These are phyloP conservation scores for Chymomyza procnemis DNA, from an alignment of 2,888 invertebrate genomes.

Conservation along the genomic window DNA sequence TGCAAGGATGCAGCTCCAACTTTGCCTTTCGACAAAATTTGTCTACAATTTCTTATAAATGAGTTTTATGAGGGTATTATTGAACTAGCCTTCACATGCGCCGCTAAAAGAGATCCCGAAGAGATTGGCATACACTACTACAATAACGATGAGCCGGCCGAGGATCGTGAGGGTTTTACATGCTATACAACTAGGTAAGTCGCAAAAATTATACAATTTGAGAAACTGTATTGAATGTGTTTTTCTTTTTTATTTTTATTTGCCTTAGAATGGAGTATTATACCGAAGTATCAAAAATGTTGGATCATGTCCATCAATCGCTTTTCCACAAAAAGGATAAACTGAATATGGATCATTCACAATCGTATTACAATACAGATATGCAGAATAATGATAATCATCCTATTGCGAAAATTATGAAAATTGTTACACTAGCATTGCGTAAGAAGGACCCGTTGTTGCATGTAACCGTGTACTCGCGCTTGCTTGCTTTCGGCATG, in stretches of 20 bases:
- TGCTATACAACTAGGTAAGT: constrained; percentile 83
- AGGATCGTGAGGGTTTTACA: constrained; percentile 90
- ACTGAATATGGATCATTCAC: constrained; percentile 66
- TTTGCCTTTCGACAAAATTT: constrained; percentile 90
- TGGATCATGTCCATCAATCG: constrained; percentile 81
- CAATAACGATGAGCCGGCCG: constrained; percentile 88
- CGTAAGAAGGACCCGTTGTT: constrained; percentile 90
- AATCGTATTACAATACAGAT: constrained; percentile 17
- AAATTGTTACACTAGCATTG: constrained; percentile 84
- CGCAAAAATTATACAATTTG: background rate
- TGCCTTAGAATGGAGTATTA: constrained; percentile 93
- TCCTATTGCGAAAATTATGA: constrained; percentile 79
- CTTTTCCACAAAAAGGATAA: constrained; percentile 62
- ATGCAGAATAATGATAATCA: constrained; percentile 50
- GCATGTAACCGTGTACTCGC: constrained; percentile 94
- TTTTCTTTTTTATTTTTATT: constrained; percentile 45
- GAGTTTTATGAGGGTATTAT: constrained; percentile 93
- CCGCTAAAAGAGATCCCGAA: constrained; percentile 92
- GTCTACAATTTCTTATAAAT: constrained; percentile 88
- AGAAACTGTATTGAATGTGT: background rate
- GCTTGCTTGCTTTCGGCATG: constrained; percentile 90
- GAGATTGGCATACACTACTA: constrained; percentile 93
- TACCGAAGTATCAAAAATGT: constrained; percentile 88
- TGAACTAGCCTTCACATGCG: constrained; percentile 91
- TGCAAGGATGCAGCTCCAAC: constrained; percentile 94